Evolutionary conservation across 2,888 invertebrate genomes (phyloP), one percentile per base, ranked within the genome.

Genomic region (Drosophila crucigera): DNA sequence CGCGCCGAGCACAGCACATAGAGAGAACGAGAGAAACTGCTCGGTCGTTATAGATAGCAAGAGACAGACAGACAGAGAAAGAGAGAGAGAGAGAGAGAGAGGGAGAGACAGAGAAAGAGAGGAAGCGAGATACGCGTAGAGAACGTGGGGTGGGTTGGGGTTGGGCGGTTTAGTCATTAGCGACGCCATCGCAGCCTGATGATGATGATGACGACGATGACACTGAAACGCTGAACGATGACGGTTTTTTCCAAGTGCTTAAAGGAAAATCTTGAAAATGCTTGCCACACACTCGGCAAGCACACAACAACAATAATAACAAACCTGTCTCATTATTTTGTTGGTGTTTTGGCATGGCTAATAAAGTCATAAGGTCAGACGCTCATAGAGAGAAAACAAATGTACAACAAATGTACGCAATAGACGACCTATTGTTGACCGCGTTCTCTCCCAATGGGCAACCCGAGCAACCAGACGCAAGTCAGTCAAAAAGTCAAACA

Each of bases 321-420:
- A 43, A 78, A 76, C 64, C 58, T 80, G 80, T 70, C 79, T 74
- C 73, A 80, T 79, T 79, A 80, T 74, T 80, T 80, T 67, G 41
- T 49, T 67, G 43, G 41, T 58, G 30, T 61, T 66, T 39, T 55
- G 53, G 54, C 9, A 4, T 47, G 53, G 61, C 69, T 67, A 81
- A 79, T 80, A 79, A 79, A 77, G 79, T 79, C 81, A 80, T 79
- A 80, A 79, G 79, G 79, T 79, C 81, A 79, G 73, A 68, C 72
- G 72, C 35, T 41, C 59, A 71, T 50, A 54, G 61, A 63, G 69
- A 11, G 33, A 73, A 74, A 63, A 64, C 39, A 64, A 67, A 58
- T 68, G 60, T 64, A 62, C 61, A 63, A 64, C 43, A 64, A 67
- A 58, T 63, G 60, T 68, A 65, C 61, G 49, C 63, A 71, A 60